Evolutionary conservation across 2,113 vertebrate genomes (phyloP).

Genomic region (Nothobranchius kuhntae): DNA sequence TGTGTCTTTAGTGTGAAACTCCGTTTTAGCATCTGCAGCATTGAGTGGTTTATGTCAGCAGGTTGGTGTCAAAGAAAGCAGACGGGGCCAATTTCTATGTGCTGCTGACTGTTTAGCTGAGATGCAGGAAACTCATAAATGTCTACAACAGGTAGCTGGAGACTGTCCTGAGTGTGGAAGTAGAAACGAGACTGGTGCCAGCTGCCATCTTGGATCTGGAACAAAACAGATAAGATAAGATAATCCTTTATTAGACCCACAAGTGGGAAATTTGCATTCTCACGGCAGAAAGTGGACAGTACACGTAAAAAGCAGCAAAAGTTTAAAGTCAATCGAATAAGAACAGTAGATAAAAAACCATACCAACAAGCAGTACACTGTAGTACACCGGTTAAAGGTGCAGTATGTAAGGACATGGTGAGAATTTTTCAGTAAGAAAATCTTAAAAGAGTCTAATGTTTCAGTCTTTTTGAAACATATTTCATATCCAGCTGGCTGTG

Average conservation of each 20-base stretch:
- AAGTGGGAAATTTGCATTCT: no score
- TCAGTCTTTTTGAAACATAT: no score
- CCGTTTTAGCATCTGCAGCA: slow-evolving; percentile 24
- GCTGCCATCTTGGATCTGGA: slow-evolving; percentile 92
- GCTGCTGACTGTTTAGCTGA: slow-evolving; percentile 75
- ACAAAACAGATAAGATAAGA: slow-evolving; percentile 26
- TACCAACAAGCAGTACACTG: no score
- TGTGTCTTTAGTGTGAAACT: slow-evolving; percentile 46
- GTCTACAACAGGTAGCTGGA: slow-evolving; percentile 89
- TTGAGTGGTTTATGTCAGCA: slow-evolving; percentile 46
- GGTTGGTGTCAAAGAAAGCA: slow-evolving; percentile 88
- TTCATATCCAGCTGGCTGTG: no score
- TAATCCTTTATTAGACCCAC: no score
- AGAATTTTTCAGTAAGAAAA: no score
- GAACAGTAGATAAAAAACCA: no score
- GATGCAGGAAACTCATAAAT: slow-evolving; percentile 78
- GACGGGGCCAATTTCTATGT: slow-evolving; percentile 87
- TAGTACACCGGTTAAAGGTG: no score
- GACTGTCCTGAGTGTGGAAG: slow-evolving; percentile 90
- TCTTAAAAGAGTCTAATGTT: no score
- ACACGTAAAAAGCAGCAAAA: no score
- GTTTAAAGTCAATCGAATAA: neutral
- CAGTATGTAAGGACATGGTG: no score
- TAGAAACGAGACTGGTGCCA: slow-evolving; percentile 91
- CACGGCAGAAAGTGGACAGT: no score